These are phyloP conservation scores for Onthophagus taurus DNA, from an alignment of 1,140 invertebrate species.

Conservation along the genomic window DNA sequence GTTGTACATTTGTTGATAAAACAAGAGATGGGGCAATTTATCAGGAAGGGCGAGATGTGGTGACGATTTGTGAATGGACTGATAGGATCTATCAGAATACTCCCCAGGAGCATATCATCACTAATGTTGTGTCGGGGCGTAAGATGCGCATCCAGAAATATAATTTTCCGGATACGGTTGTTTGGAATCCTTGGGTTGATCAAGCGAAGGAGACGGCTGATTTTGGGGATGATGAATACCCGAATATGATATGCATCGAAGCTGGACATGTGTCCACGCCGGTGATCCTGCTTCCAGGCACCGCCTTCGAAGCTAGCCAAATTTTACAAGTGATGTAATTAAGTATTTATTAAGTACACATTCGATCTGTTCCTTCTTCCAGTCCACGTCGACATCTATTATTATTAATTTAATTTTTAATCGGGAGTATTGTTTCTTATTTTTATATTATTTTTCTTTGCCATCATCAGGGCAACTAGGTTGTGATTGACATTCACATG, in stretches of 20 bases:
- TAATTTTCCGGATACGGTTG: slow-evolving; percentile 88
- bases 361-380: slow-evolving; percentile 12
- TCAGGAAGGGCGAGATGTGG: slow-evolving; percentile 79
- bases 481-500: slow-evolving; percentile 10
- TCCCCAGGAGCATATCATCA: slow-evolving; percentile 84
- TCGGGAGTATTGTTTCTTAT: no score
- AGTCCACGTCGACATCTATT: slow-evolving; percentile 1
- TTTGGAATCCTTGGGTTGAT: slow-evolving; percentile 96
- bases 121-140: slow-evolving; percentile 81
- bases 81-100: slow-evolving; percentile 90
- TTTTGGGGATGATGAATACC: slow-evolving; percentile 91
- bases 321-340: slow-evolving; percentile 60
- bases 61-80: slow-evolving; percentile 83
- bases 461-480: slow-evolving; percentile 2
- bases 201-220: slow-evolving; percentile 85
- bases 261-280: slow-evolving; percentile 80
- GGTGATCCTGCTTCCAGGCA: slow-evolving; percentile 75
- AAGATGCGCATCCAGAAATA: slow-evolving; percentile 90
- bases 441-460: slow-evolving; percentile 3
- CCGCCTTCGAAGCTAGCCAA: slow-evolving; percentile 80
- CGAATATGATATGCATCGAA: slow-evolving; percentile 92
- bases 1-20: slow-evolving; percentile 89
- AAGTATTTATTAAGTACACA: not conserved
- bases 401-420: slow-evolving; percentile 13
- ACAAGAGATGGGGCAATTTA: slow-evolving; percentile 74